These are phyloP conservation scores for Acromyrmex charruanus DNA, from an alignment of 1,140 invertebrate species.

Conservation along the genomic window DNA sequence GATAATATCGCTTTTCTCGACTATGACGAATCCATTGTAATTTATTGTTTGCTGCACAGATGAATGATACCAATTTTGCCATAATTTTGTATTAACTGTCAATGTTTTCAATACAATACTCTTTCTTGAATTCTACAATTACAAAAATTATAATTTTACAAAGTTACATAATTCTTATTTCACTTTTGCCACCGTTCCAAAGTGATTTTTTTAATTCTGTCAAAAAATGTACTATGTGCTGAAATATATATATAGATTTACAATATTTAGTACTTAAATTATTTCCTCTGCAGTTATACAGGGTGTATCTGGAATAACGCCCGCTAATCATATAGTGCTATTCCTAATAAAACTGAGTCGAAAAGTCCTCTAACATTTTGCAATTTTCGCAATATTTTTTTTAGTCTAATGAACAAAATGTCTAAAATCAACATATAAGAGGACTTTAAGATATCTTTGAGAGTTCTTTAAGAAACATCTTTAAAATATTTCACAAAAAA, in stretches of 20 bases:
- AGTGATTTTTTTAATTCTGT: not conserved
- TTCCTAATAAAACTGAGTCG: no score
- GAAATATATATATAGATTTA: not conserved
- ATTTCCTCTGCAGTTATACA: not conserved
- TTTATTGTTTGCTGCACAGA: not conserved
- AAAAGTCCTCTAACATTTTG: no score
- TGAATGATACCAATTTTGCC: not conserved
- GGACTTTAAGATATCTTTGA: no score
- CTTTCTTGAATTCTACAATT: not conserved
- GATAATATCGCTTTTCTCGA: conserved; percentile 14
- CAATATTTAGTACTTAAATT: not conserved
- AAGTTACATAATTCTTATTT: not conserved
- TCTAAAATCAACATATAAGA: no score
- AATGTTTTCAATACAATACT: not conserved
- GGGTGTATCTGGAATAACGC: no score
- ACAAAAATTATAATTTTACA: not conserved
- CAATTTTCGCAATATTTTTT: no score
- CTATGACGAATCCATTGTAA: not conserved
- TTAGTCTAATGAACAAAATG: no score
- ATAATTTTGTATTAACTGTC: conserved; percentile 1
- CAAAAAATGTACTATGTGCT: not conserved
- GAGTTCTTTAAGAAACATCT: no score
- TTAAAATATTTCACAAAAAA: no score
- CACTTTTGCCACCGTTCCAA: not conserved
- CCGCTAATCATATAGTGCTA: no score